Percentiles rank a stretch among this genome's conserved stretches.
phyloP scores from a whole-genome alignment of 2,888 invertebrate genomes.

The Phasia obesa region DNA sequence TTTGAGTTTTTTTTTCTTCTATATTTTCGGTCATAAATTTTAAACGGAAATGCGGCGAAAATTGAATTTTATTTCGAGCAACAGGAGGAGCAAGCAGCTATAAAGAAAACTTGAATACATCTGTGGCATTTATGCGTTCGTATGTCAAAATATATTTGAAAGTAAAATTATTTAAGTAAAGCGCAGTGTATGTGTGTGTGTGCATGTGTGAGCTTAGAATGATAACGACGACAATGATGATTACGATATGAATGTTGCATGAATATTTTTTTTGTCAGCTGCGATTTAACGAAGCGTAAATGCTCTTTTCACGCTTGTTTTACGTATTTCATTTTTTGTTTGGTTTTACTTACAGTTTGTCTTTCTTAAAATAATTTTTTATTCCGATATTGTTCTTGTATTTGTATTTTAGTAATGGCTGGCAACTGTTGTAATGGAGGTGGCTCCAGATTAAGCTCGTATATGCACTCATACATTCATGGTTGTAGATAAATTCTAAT shows the following conservation, averaged over 20 bases:
- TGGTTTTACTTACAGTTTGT: slow-evolving; percentile 25
- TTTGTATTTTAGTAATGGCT: slow-evolving; percentile 32
- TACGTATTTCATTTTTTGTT: slow-evolving; percentile 61
- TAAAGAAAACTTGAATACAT: slow-evolving; percentile 57
- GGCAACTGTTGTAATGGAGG: slow-evolving; percentile 13
- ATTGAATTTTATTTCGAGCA: slow-evolving; percentile 70
- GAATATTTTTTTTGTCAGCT: slow-evolving; percentile 26
- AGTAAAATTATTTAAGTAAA: slow-evolving; percentile 3
- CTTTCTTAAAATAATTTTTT: slow-evolving; percentile 41
- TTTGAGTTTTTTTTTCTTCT: neutral
- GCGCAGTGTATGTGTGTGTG: slow-evolving; percentile 6
- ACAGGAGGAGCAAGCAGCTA: slow-evolving; percentile 52
- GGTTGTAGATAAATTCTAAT: slow-evolving; percentile 18
- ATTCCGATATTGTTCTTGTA: slow-evolving; percentile 16
- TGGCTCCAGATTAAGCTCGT: neutral
- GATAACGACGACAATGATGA: slow-evolving; percentile 16
- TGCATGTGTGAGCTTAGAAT: slow-evolving; percentile 25
- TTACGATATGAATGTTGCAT: slow-evolving; percentile 28
- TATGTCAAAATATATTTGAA: slow-evolving; percentile 40
- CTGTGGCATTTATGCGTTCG: slow-evolving; percentile 54
- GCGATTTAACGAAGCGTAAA: slow-evolving; percentile 70
- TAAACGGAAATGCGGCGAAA: slow-evolving; percentile 67
- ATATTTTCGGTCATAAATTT: slow-evolving; percentile 64
- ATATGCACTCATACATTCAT: slow-evolving; percentile 1
- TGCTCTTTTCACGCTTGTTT: slow-evolving; percentile 71